phyloP scores from a whole-genome alignment of 2,888 invertebrate genomes.

The Tortricodes alternella region DNA sequence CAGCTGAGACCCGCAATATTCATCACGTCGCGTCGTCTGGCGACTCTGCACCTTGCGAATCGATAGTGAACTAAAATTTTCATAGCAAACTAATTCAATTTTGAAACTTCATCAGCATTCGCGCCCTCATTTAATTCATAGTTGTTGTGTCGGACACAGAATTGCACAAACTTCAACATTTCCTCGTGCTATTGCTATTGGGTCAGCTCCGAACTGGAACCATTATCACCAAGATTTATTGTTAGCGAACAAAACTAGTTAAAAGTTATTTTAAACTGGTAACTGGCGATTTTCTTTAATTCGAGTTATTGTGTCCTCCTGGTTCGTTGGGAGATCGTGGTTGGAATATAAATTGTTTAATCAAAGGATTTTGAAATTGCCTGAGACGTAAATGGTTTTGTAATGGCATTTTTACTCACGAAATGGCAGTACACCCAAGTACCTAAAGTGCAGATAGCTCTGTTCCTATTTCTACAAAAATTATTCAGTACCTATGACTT shows the following conservation, averaged over 20 bases:
- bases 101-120: too few relatives aligned
- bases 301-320: not conserved
- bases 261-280: conserved; percentile 29
- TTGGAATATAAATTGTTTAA: not conserved
- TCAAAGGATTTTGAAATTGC: not conserved
- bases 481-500: too few relatives aligned
- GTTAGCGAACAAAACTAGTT: conserved; percentile 30
- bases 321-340: conserved; percentile 3
- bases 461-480: too few relatives aligned
- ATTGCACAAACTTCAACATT: not conserved
- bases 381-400: not conserved
- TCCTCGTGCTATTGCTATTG: not conserved
- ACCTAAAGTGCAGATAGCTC: too few relatives aligned
- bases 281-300: conserved; percentile 8
- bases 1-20: too few relatives aligned
- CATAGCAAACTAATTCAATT: too few relatives aligned
- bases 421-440: too few relatives aligned
- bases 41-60: too few relatives aligned
- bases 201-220: conserved; percentile 4
- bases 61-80: too few relatives aligned
- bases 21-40: too few relatives aligned
- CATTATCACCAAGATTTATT: conserved; percentile 27
- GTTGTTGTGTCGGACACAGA: too few relatives aligned
- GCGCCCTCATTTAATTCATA: too few relatives aligned
- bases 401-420: not conserved